A percentile compares a stretch with the other conserved stretches of the same genome.
These are phyloP conservation scores for Creontiades dilutus DNA, from an alignment of 2,888 invertebrate genomes.

Conservation along the genomic window DNA sequence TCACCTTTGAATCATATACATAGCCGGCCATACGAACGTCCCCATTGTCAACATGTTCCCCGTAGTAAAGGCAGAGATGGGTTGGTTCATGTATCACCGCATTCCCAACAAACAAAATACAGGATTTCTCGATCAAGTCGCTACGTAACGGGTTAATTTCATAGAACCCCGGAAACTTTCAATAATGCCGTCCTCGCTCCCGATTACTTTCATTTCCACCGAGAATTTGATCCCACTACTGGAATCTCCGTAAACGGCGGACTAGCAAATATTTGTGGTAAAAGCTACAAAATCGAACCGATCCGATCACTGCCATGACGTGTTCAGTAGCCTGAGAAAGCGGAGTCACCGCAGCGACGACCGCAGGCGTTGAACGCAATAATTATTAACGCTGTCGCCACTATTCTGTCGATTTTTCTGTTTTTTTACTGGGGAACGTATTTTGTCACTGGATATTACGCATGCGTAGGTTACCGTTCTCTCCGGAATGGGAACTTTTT, in stretches of 20 bases:
- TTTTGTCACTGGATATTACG: slow-evolving; percentile 8
- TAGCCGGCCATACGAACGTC: no score
- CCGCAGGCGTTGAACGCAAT: slow-evolving; percentile 33
- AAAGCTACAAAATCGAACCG: neutral
- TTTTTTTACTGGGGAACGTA: neutral
- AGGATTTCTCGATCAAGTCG: no score
- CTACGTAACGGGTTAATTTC: no score
- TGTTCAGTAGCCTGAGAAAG: slow-evolving; percentile 34
- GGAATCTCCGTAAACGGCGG: neutral
- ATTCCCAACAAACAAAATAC: no score
- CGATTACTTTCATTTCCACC: neutral
- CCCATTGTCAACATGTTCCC: no score
- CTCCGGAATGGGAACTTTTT: neutral
- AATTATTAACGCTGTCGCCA: slow-evolving; percentile 7
- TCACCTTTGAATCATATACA: no score
- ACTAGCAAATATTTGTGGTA: neutral
- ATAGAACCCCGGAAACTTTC: neutral
- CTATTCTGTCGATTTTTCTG: neutral
- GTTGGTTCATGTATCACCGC: no score
- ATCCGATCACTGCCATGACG: neutral
- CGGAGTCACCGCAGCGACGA: slow-evolving; percentile 20
- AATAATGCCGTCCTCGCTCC: neutral
- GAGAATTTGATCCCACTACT: neutral
- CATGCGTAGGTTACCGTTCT: neutral
- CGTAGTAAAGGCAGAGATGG: no score